phyloP scores from a whole-genome alignment of 2,888 invertebrate genomes.

The Trimorus sp. region DNA sequence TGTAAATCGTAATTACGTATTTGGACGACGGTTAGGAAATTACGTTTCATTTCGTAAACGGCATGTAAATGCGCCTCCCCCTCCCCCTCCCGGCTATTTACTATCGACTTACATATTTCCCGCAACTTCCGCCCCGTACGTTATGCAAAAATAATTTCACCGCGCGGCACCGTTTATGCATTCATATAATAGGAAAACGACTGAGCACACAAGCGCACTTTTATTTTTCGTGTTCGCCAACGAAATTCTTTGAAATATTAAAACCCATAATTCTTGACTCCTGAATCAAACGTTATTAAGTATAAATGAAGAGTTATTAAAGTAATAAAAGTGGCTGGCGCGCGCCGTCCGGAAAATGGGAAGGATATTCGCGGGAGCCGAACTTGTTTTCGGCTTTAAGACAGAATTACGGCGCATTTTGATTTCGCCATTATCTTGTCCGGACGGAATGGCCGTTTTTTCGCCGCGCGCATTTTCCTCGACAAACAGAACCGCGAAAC shows the following conservation, averaged over 20 bases:
- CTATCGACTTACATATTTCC: slow-evolving; percentile 58
- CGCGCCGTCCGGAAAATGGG: slow-evolving; percentile 13
- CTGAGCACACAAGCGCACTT: slow-evolving; percentile 8
- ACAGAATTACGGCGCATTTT: slow-evolving; percentile 15
- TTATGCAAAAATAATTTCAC: slow-evolving; percentile 57
- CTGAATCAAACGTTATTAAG: slow-evolving; percentile 40
- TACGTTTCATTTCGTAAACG: slow-evolving; percentile 33
- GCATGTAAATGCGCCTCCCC: slow-evolving; percentile 35
- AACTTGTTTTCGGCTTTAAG: slow-evolving; percentile 24
- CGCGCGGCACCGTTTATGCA: slow-evolving; percentile 49
- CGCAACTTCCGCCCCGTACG: slow-evolving; percentile 18
- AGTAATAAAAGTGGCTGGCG: slow-evolving; percentile 36
- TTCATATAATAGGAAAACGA: slow-evolving; percentile 39
- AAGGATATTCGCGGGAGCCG: slow-evolving; percentile 16
- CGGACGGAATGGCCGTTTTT: background rate
- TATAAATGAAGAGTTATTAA: slow-evolving; percentile 40
- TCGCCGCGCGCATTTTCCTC: no score
- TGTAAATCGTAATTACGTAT: slow-evolving; percentile 38
- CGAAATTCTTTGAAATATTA: slow-evolving; percentile 50
- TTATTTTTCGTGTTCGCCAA: slow-evolving; percentile 41
- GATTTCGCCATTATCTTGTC: slow-evolving; percentile 7
- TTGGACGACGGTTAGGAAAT: slow-evolving; percentile 42
- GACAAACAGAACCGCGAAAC: no score
- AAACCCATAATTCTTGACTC: slow-evolving; percentile 46
- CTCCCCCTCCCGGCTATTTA: slow-evolving; percentile 33